A percentile compares a stretch with the other conserved stretches of the same genome.
phyloP scores from a whole-genome alignment of 2,888 invertebrate species.

The Tryphoninae sp. region DNA sequence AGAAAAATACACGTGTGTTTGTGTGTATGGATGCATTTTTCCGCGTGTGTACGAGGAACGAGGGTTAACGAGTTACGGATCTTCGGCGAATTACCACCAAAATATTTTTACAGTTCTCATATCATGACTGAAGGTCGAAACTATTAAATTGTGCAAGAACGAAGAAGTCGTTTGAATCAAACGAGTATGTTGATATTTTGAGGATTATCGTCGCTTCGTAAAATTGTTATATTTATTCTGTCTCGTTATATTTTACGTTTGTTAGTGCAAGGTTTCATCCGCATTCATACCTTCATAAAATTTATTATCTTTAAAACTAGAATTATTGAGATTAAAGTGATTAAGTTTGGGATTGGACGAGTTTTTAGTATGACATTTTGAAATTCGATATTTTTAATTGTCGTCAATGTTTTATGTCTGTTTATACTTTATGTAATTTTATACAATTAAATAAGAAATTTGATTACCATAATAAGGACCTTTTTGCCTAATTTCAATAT shows the following conservation, averaged over 20 bases:
- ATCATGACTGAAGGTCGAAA: constrained; percentile 6
- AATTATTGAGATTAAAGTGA: no score
- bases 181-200: constrained; percentile 23
- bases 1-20: background rate
- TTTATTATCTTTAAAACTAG: background rate
- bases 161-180: constrained; percentile 32
- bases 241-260: background rate
- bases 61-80: constrained; percentile 54
- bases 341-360: no score
- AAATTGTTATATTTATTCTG: constrained; percentile 29
- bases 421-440: no score
- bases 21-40: background rate
- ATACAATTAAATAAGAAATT: no score
- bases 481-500: background rate
- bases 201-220: constrained; percentile 39
- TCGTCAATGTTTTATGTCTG: no score
- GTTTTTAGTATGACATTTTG: no score
- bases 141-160: constrained; percentile 24
- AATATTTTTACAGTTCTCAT: constrained; percentile 43
- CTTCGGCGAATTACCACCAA: constrained; percentile 45
- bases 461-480: no score
- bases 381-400: no score
- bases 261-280: background rate
- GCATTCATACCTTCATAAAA: background rate
- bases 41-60: background rate